Evolutionary conservation across 2,797 vertebrate species (phyloP), one percentile per base, ranked within the genome.

Genomic region (Schizopygopsis pylzovi): DNA sequence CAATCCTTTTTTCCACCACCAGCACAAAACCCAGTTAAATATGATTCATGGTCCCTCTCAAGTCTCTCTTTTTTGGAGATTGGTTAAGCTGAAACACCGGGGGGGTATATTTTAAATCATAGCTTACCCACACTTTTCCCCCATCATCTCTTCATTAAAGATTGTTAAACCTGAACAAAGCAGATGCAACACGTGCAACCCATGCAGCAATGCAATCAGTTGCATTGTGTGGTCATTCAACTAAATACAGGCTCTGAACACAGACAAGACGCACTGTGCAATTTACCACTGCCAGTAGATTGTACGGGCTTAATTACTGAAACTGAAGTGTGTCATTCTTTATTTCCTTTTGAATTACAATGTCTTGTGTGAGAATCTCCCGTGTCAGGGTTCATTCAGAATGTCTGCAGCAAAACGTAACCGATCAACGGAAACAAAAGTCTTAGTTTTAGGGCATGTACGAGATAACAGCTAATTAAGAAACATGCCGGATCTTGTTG

Each of bases 401-500:
- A 45, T 33, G 68, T 47, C 65, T 72, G 25, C n/a, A 52, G 71
- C 15, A 65, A 76, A 71, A 25, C 33, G 39, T 68, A 82, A 88
- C 54, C 73, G 84, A 92, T 92, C 88, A 86, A 86, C 77, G 47
- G 68, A 56, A 84, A 79, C 22, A 70, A 49, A 68, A 84, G 79
- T 87, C 90, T 92, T 88, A 89, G 89, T 87, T 92, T 70, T 84
- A 13, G 84, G 86, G 88, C 87, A 22, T 92, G 90, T 91, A 89
- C 45, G 83, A 87, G 92, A 93, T 93, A 93, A 90, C 81, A 49
- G 88, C 83, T 92, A 92, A 93, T 91, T 89, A 93, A 88, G 87
- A 91, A 88, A 90, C 88, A 89, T 37, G 82, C 87, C 81, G 79
- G 63, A 85, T 82, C 82, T 85, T 85, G 85, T 82, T 47, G 83